A percentile compares a stretch with the other conserved stretches of the same genome.
Conservation (phyloP, 2,113 vertebrate species). For the Silurus asotus region DNA sequence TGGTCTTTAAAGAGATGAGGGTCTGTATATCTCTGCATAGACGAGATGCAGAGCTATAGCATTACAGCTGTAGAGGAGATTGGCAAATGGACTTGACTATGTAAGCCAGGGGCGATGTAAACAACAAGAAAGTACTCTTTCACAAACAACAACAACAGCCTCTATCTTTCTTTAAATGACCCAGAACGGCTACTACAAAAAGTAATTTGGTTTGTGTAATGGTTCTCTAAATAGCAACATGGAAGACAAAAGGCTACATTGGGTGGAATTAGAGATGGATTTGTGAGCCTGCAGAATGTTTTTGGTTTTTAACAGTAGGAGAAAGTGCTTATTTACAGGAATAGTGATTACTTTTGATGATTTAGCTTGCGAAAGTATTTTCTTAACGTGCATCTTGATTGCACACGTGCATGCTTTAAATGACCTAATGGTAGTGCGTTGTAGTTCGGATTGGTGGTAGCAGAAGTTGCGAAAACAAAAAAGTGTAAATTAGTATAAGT, state of each 20-base stretch:
- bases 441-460: neutral
- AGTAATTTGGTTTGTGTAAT: neutral
- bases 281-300: neutral
- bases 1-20: constrained; percentile 18
- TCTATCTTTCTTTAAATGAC: neutral
- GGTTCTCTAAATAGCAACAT: neutral
- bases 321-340: constrained; percentile 2
- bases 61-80: constrained; percentile 51
- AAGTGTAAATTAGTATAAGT: neutral
- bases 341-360: neutral
- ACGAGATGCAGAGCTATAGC: constrained; percentile 52
- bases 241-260: neutral
- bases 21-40: constrained; percentile 23
- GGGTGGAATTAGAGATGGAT: neutral
- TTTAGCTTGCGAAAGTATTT: neutral
- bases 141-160: neutral
- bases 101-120: neutral
- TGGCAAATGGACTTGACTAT: neutral
- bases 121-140: neutral
- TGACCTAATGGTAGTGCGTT: neutral
- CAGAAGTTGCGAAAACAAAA: neutral
- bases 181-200: neutral
- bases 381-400: neutral
- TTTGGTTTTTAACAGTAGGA: neutral
- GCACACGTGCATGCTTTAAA: neutral